These are phyloP conservation scores for Thomomys bottae DNA, from an alignment of 2,113 vertebrate genomes.

Conservation along the genomic window DNA sequence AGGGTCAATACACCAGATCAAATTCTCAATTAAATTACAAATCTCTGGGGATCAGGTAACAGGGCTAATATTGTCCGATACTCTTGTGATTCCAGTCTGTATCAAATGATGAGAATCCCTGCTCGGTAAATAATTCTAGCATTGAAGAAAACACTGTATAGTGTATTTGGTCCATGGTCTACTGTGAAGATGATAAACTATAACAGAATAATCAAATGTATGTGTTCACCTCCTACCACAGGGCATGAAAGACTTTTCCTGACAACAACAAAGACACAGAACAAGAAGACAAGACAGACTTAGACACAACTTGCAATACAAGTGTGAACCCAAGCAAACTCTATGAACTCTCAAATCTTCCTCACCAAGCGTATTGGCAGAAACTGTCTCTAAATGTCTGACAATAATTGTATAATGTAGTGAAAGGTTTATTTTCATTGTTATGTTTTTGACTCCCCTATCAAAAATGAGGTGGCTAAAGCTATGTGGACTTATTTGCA, in stretches of 20 bases:
- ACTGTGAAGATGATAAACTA: background rate
- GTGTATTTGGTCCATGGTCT: background rate
- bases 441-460: background rate
- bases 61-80: background rate
- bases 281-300: background rate
- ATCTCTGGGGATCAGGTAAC: background rate
- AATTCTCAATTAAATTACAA: conserved; percentile 31
- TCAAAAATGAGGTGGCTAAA: background rate
- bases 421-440: conserved; percentile 10
- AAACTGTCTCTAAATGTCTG: conserved; percentile 2
- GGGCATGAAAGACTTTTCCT: background rate
- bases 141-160: background rate
- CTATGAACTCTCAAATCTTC: background rate
- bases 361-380: background rate
- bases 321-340: background rate
- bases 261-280: conserved; percentile 28
- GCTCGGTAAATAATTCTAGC: background rate
- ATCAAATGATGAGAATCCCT: background rate
- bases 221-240: background rate
- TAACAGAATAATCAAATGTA: background rate
- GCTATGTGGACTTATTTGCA: background rate
- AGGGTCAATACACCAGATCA: background rate
- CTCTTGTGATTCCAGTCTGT: background rate
- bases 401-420: conserved; percentile 35
- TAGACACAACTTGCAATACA: too few relatives aligned